Percentiles rank a stretch among this genome's conserved stretches.
Conservation (phyloP, 2,797 vertebrate species). For the Coilia nasus region DNA sequence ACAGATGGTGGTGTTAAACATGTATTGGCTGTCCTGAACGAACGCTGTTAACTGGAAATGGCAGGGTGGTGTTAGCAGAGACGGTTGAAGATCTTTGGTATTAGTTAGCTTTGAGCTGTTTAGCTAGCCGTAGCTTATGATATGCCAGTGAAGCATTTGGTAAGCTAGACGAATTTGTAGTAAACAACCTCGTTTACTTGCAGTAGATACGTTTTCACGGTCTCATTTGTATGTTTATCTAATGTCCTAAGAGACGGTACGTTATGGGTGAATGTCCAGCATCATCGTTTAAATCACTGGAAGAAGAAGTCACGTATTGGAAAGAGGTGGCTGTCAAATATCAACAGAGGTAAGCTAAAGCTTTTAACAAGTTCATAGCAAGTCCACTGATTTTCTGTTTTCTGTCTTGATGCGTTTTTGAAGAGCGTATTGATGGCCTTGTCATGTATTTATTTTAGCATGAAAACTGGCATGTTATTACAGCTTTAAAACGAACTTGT, state of each 20-base stretch:
- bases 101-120: slow-evolving; percentile 3
- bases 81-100: too few relatives aligned
- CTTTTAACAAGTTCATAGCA: not conserved
- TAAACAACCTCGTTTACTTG: not conserved
- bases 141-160: not conserved
- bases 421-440: not conserved
- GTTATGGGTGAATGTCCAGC: slow-evolving; percentile 5
- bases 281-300: slow-evolving; percentile 75
- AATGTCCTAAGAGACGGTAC: not conserved
- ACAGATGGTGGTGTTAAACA: not conserved
- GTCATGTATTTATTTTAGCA: not conserved
- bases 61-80: not conserved
- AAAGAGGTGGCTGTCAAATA: slow-evolving; percentile 84
- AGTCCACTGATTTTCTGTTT: too few relatives aligned
- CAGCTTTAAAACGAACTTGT: not conserved
- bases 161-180: not conserved
- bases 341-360: slow-evolving; percentile 79
- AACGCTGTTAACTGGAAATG: not conserved
- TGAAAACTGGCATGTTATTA: not conserved
- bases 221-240: not conserved
- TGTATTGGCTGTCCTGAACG: not conserved
- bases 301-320: slow-evolving; percentile 87
- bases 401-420: not conserved
- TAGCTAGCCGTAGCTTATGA: not conserved
- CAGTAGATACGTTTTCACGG: not conserved